phyloP scores from a whole-genome alignment of 2,797 vertebrate species.

The Sphaeramia orbicularis region DNA sequence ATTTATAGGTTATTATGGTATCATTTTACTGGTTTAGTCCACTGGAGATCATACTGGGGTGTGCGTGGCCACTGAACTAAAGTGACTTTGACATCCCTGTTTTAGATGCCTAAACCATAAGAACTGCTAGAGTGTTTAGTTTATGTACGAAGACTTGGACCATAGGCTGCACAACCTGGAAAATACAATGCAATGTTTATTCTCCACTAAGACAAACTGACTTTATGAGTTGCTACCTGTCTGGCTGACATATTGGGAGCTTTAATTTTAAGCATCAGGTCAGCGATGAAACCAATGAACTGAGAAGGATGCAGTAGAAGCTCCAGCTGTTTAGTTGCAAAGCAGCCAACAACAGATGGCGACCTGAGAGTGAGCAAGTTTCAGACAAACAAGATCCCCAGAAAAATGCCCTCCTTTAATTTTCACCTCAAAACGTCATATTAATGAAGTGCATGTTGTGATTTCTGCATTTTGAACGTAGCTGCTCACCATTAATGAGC shows the following conservation, averaged over 20 bases:
- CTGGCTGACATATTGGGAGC: constrained; percentile 46
- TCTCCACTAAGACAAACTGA: constrained; percentile 19
- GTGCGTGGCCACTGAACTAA: no score
- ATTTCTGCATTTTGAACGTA: neutral
- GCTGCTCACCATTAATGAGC: neutral
- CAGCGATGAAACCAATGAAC: constrained; percentile 46
- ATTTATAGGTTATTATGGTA: no score
- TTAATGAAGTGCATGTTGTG: neutral
- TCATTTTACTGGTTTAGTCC: no score
- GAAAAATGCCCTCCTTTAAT: neutral
- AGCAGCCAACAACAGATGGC: constrained; percentile 49
- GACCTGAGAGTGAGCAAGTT: constrained; percentile 11
- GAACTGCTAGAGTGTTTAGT: no score
- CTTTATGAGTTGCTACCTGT: constrained; percentile 37
- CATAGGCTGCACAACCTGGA: neutral
- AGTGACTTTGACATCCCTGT: no score
- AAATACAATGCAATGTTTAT: neutral
- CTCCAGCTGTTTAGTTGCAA: constrained; percentile 53
- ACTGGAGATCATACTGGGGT: no score
- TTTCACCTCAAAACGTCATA: constrained; percentile 7
- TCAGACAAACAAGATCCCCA: constrained; percentile 20
- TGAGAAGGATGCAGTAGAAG: constrained; percentile 16
- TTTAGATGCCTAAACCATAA: no score
- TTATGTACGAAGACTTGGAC: neutral
- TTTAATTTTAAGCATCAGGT: constrained; percentile 56